Base-by-base conservation (phyloP, 2,797 vertebrate species). In the Tachyglossus aculeatus region DNA sequence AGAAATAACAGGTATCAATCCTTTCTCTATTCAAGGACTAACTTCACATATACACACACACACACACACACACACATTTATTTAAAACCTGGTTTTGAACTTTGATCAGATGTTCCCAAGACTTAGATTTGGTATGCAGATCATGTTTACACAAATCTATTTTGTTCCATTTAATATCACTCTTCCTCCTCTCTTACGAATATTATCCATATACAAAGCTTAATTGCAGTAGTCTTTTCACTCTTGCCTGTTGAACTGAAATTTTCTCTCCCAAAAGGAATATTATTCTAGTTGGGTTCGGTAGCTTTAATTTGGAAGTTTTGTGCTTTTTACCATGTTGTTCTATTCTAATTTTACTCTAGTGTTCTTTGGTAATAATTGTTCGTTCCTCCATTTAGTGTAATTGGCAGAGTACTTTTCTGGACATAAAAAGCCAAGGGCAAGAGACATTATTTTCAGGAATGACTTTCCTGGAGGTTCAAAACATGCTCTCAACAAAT, bases 11-110 rank as follows among this genome's bases (percentile, higher is more conserved):
- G 79, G 76, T 89, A 73, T 77, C 83, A 85, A 56, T 79, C 74
- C 81, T n/a, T 85, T 79, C 3, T 33, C 63, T 89, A 86, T 87
- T 90, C 89, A 91, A 91, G 82, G 86, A 82, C 80, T 85, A 81
- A 89, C 87, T 92, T 82, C n/a, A n/a, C n/a, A n/a, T n/a, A n/a
- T n/a, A n/a, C n/a, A n/a, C n/a, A n/a, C n/a, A n/a, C n/a, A n/a
- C n/a, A n/a, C n/a, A n/a, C n/a, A n/a, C n/a, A n/a, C n/a, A n/a
- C n/a, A n/a, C n/a, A n/a, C n/a, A n/a, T n/a, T n/a, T n/a, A n/a
- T n/a, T n/a, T n/a, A n/a, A n/a, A n/a, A n/a, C n/a, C n/a, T n/a
- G n/a, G n/a, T n/a, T n/a, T n/a, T n/a, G n/a, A n/a, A n/a, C n/a
- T n/a, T n/a, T n/a, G n/a, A n/a, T n/a, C n/a, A n/a, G n/a, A n/a